These are phyloP conservation scores for Aplocera efformata DNA, from an alignment of 2,888 invertebrate genomes.

Conservation along the genomic window DNA sequence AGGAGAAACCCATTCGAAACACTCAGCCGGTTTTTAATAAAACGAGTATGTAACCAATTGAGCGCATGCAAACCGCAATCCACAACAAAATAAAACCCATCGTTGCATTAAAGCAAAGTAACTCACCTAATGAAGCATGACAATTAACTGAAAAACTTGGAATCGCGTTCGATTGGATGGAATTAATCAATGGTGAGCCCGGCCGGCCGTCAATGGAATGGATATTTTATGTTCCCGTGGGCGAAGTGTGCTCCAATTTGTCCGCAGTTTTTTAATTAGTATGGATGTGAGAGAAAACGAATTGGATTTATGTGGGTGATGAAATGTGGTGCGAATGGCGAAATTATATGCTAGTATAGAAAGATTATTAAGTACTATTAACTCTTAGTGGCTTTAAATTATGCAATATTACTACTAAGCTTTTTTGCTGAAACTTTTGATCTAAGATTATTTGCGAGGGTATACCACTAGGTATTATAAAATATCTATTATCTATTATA, in stretches of 20 bases:
- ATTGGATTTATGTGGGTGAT: constrained; percentile 60
- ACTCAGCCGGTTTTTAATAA: neutral
- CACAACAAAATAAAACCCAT: neutral
- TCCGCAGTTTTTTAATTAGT: constrained; percentile 78
- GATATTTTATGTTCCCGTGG: constrained; percentile 77
- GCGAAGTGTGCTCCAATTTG: constrained; percentile 73
- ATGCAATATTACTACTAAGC: too few species aligned
- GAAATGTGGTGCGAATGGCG: constrained; percentile 6
- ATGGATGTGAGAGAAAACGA: constrained; percentile 71
- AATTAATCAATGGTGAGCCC: constrained; percentile 69
- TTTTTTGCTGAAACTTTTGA: too few species aligned
- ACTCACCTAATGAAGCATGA: constrained; percentile 60
- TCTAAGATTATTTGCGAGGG: too few species aligned
- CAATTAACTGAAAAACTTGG: constrained; percentile 68
- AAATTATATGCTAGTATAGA: neutral
- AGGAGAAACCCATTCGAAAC: too few species aligned
- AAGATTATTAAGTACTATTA: too few species aligned
- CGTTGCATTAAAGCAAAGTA: constrained; percentile 34
- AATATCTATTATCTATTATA: too few species aligned
- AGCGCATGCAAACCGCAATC: neutral
- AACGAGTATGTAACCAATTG: neutral
- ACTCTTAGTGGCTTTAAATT: neutral
- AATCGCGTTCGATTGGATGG: constrained; percentile 69
- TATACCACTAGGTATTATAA: too few species aligned
- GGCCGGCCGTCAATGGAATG: constrained; percentile 57